Evolutionary conservation across 30 jellyfish, hydroid and myxozoan species (phyloP).

Genomic region (Aurelia sp.): DNA sequence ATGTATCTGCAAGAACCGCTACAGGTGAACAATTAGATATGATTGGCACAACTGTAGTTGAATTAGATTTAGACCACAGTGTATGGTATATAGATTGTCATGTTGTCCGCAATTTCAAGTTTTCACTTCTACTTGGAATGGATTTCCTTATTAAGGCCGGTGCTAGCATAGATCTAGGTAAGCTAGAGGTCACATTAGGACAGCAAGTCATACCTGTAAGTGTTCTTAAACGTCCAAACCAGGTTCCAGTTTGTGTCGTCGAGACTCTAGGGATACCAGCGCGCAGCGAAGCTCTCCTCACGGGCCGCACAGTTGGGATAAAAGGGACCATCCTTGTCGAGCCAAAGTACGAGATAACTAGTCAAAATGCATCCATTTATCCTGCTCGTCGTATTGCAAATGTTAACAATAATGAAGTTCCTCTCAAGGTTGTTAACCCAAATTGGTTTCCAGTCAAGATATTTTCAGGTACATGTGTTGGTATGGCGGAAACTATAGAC

Average conservation of each 20-base stretch:
- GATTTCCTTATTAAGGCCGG: no score
- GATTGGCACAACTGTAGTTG: no score
- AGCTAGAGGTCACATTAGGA: background rate
- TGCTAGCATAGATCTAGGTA: slow-evolving; percentile 17
- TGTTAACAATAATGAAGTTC: no score
- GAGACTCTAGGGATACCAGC: slow-evolving; percentile 19
- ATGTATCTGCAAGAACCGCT: background rate
- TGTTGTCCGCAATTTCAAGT: no score
- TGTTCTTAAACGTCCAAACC: slow-evolving; percentile 1
- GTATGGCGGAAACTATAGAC: no score
- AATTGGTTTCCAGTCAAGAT: no score
- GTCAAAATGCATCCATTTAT: background rate
- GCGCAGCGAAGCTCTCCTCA: slow-evolving; percentile 23
- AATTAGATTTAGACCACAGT: no score
- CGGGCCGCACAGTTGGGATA: background rate
- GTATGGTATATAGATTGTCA: no score
- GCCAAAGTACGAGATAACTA: slow-evolving; percentile 50
- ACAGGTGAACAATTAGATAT: slow-evolving; percentile 44
- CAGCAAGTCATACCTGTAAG: background rate
- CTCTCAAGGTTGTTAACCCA: no score
- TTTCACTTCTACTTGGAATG: no score
- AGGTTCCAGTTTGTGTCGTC: background rate
- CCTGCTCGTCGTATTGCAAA: no score
- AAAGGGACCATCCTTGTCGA: slow-evolving; percentile 30
- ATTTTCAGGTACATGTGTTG: no score